Base-by-base conservation (phyloP, 1,140 invertebrate genomes). In the Drosophila sucinea region DNA sequence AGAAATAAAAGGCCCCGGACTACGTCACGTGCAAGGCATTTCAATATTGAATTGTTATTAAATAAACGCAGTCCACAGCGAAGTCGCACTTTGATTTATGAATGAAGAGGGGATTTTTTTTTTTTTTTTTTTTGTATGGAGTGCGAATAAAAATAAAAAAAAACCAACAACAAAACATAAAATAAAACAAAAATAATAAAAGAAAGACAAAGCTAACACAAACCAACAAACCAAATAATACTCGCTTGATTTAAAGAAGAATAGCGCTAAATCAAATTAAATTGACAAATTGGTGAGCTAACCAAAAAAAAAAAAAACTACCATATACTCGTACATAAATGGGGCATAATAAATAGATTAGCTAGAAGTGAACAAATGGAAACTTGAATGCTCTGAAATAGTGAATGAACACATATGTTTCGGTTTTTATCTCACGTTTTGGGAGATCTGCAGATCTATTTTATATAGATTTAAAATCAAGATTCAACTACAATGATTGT, bases 1-100 rank as follows among this genome's bases (percentile, higher is more conserved):
- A 51, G 44, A 51, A 27, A 51, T 51, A 51, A 51, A 47, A 47
- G 44, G 0, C 17, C 78, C 73, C 73, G 51, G 73, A 63, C 76
- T 76, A 70, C 65, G 77, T 62, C 47, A 77, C 82, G 82, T 86
- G 82, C 70, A 27, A 25, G 60, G 82, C 82, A 86, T 87, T 86
- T 79, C 25, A 79, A 87, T 79, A 65, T 66, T 69, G 69, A 70
- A 77, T 80, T 71, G 60, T 57, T 73, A 73, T 74, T 74, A 78
- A 70, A 70, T 47, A 70, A 74, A 74, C 63, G 63, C 65, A 66
- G 55, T 51, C 30, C 8, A 10, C 41, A 25, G 32, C 57, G 38
- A 66, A 79, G 63, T 73, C 70, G 40, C 51, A 62, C 61, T 58
- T 81, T 83, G 66, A 81, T 83, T 75, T 79, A 83, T 83, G 75